Base-by-base conservation (phyloP, 1,140 invertebrate species). In the Drosophila littoralis region DNA sequence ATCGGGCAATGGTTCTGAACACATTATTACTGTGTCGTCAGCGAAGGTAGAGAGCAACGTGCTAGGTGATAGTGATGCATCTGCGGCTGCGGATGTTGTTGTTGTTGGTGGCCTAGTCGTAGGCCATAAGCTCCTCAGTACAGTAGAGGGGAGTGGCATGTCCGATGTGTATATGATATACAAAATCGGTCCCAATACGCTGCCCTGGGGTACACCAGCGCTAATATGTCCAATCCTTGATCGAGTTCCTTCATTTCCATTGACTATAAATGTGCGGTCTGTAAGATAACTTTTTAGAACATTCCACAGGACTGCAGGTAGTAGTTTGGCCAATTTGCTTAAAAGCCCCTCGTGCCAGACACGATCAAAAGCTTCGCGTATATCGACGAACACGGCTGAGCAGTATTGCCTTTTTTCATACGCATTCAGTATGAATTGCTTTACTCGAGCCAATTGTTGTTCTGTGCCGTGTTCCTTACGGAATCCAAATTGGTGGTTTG, bases 171-270 rank as follows among this genome's bases (percentile, higher is more conserved):
- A 28, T 28, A 28, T 28, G 5, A 28, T 28, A 28, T 72, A 72
- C 0, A 72, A 10, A 0, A 72, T 43, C 0, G 60, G 69, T 6
- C 69, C 69, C 1, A 72, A 15, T 0, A 65, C 52, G 17, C 69
- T 65, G 9, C 69, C 69, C 22, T 72, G 69, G 1, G 69, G 69
- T 9, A 72, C 52, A 2, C 69, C 69, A 1, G 73, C 58, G 0
- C 13, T 7, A 0, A 70, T 60, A 0, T 17, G 12, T 8, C 59
- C 54, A 8, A 13, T 22, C 0, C 40, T 50, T 0, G 73, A 75
- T 9, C 2, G 28, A 2, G 22, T 32, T 10, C 22, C 12, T 2
- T 32, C 46, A 12, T n/a, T 7, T 6, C 22, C 1, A 0, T 22
- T 59, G 0, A 70, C 67, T 2, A 43, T 2, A 32, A 75, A 70